Evolutionary conservation across 2,113 vertebrate species (phyloP), one percentile per base, ranked within the genome.

Genomic region (Platanista minor): DNA sequence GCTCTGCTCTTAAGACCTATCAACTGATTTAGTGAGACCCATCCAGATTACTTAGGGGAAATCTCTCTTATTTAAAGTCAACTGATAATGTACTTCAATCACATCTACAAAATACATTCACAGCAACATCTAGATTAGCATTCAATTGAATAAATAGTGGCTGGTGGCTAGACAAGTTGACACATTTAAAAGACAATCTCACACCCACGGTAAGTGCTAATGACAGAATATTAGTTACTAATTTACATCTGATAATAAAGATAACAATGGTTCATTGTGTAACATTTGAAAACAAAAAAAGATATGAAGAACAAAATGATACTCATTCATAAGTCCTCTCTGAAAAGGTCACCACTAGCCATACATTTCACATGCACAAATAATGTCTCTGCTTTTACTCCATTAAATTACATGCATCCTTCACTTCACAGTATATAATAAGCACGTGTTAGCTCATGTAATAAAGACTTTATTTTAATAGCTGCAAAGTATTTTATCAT

Each of bases 371-470:
- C 3, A 54, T 0, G 4, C 18, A 61, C 14, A 75, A 21, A 8
- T 6, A 8, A 57, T 12, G 5, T 4, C 20, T 54, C n/a, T 57
- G 5, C 36, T 54, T 69, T 25, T 20, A 46, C 21, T 33, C 12
- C 3, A 9, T 23, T 49, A 43, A 27, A 33, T 2, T 23, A 3
- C 5, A 29, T 3, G 3, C 1, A 10, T 20, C 11, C 52, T 74
- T 90, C 23, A 11, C 36, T 59, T 84, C 3, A 33, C 9, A 17
- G 49, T 43, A 10, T 20, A 36, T 36, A 31, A 8, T 11, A 36
- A 80, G 2, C 20, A 49, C 18, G 59, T 54, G 74, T 71, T 69
- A 69, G 29, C 6, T 78, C 21, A 12, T 31, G 36, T 27, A 54
- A 57, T 36, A 33, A 61, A 46, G 27, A 59, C 18, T 75, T 72